phyloP scores from a whole-genome alignment of 2,797 vertebrate species.

The Hemibagrus guttatus region DNA sequence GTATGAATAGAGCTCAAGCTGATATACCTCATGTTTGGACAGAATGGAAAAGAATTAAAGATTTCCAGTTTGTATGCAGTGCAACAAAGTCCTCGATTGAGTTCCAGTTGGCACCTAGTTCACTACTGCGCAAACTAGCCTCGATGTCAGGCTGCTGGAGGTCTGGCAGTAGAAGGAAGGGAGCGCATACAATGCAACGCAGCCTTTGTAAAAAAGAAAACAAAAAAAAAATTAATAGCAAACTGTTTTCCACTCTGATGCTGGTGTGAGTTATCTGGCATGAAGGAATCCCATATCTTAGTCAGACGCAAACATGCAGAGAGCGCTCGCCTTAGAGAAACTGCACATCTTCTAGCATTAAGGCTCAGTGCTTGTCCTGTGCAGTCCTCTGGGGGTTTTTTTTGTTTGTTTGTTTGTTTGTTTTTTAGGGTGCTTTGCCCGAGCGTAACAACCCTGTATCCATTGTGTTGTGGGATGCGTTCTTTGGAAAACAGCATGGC shows the following conservation, averaged over 20 bases:
- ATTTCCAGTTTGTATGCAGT: slow-evolving; percentile 58
- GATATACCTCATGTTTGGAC: slow-evolving; percentile 68
- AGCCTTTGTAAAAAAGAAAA: slow-evolving; percentile 40
- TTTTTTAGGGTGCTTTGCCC: not conserved
- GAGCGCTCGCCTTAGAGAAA: slow-evolving; percentile 10
- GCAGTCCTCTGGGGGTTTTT: not conserved
- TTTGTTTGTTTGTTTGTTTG: not conserved
- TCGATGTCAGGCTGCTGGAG: slow-evolving; percentile 42
- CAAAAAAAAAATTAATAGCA: slow-evolving; percentile 20
- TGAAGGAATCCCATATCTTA: slow-evolving; percentile 9
- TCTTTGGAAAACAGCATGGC: slow-evolving; percentile 43
- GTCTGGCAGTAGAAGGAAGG: slow-evolving; percentile 34
- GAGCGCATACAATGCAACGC: slow-evolving; percentile 40
- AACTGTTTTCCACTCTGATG: slow-evolving; percentile 35
- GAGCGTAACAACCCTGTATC: not conserved
- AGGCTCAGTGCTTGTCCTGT: slow-evolving; percentile 19
- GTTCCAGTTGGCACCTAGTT: slow-evolving; percentile 45
- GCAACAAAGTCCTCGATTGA: slow-evolving; percentile 45
- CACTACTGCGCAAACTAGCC: slow-evolving; percentile 40
- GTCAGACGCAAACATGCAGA: not conserved
- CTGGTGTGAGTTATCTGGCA: slow-evolving; percentile 21
- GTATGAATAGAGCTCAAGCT: slow-evolving; percentile 58
- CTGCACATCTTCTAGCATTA: slow-evolving; percentile 14
- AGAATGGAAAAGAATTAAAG: slow-evolving; percentile 55
- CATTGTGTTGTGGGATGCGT: slow-evolving; percentile 32